These are phyloP conservation scores for Macropodus opercularis DNA, from an alignment of 2,797 vertebrate genomes.

Conservation along the genomic window DNA sequence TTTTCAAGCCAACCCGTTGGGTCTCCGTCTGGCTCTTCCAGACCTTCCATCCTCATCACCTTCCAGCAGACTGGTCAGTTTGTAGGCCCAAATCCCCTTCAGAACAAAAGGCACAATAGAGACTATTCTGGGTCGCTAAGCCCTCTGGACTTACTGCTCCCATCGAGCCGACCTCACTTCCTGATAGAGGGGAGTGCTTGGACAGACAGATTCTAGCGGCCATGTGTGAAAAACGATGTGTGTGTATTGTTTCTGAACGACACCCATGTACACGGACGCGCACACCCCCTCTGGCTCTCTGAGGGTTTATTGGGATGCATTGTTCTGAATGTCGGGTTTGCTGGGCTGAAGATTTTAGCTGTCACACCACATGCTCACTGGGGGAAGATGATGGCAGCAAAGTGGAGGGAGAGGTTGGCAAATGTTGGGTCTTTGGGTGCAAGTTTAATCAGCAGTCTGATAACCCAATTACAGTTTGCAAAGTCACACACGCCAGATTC, in stretches of 20 bases:
- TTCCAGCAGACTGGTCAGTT: slow-evolving; percentile 89
- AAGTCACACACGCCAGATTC: slow-evolving; percentile 36
- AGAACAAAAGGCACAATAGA: slow-evolving; percentile 90
- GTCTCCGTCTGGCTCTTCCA: slow-evolving; percentile 61
- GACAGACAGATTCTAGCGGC: slow-evolving; percentile 88
- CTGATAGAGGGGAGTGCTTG: slow-evolving; percentile 90
- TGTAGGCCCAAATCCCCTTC: slow-evolving; percentile 88
- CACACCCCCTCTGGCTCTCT: slow-evolving; percentile 74
- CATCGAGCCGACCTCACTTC: slow-evolving; percentile 86
- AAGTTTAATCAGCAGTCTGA: slow-evolving; percentile 71
- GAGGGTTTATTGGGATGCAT: slow-evolving; percentile 86
- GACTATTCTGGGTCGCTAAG: slow-evolving; percentile 84
- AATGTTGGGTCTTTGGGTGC: slow-evolving; percentile 47
- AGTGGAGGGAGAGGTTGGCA: slow-evolving; percentile 45
- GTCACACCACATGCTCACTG: slow-evolving; percentile 90
- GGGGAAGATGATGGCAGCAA: slow-evolving; percentile 70
- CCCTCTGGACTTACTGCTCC: slow-evolving; percentile 77
- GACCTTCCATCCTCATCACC: slow-evolving; percentile 88
- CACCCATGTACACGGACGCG: slow-evolving; percentile 32
- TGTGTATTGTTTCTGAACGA: slow-evolving; percentile 31
- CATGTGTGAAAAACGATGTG: slow-evolving; percentile 40
- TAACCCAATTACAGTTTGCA: slow-evolving; percentile 58
- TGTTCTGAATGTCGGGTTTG: slow-evolving; percentile 85
- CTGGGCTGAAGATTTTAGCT: slow-evolving; percentile 91
- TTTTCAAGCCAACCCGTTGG: slow-evolving; percentile 72